Evolutionary conservation across 2,113 vertebrate species (phyloP).

Genomic region (Mus musculus): GRCm39 chr14:103396001-103396500

Average conservation of each 20-base stretch:
- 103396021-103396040: neutral
- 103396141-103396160: neutral
- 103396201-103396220: constrained; percentile 7
- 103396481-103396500: neutral
- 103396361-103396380: constrained; percentile 2
- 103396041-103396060: constrained; percentile 1
- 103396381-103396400: constrained; percentile 18
- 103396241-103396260: constrained; percentile 30
- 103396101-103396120: neutral
- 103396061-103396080: neutral
- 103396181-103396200: constrained; percentile 3
- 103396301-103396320: neutral
- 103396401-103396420: neutral
- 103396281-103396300: neutral
- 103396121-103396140: neutral
- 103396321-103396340: constrained; percentile 17
- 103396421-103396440: constrained; percentile 12
- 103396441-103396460: neutral
- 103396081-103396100: constrained; percentile 17
- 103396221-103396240: neutral
- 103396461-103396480: neutral
- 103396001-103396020: neutral
- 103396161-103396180: neutral
- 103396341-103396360: neutral
- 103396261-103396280: neutral